Evolutionary conservation across 2,888 invertebrate genomes (phyloP).

Genomic region (Temnothorax rugatulus): DNA sequence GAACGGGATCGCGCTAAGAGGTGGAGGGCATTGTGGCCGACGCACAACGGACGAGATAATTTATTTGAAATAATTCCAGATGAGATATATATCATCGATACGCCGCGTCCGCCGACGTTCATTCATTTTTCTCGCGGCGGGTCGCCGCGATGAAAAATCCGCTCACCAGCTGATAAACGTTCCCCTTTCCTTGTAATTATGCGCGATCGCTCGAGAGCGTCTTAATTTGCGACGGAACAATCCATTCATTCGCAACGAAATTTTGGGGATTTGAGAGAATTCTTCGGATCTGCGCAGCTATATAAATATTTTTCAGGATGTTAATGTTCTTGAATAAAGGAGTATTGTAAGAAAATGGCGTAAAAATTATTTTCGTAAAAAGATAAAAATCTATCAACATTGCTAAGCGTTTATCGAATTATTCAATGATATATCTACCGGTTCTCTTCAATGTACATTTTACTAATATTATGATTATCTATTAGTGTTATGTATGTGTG

Average conservation of each 20-base stretch:
- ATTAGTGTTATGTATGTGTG: background rate
- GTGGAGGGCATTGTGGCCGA: conserved; percentile 14
- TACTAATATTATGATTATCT: background rate
- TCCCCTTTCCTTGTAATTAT: conserved; percentile 46
- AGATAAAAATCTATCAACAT: background rate
- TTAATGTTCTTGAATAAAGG: background rate
- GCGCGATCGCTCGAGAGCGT: conserved; percentile 20
- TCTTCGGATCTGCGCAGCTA: background rate
- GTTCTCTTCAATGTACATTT: background rate
- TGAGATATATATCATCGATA: conserved; percentile 41
- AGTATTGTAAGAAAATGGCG: background rate
- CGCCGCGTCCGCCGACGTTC: conserved; percentile 29
- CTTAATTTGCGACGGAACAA: conserved; percentile 19
- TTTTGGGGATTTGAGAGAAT: background rate
- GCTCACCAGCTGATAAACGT: conserved; percentile 34
- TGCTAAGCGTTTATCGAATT: background rate
- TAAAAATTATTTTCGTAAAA: background rate
- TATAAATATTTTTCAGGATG: background rate
- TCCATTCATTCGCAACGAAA: background rate
- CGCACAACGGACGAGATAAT: conserved; percentile 21
- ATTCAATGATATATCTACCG: background rate
- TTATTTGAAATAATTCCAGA: conserved; percentile 46
- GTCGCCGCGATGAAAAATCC: conserved; percentile 50
- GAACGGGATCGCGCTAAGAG: conserved; percentile 36
- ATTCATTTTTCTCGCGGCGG: conserved; percentile 46